Conservation (phyloP, 2,888 invertebrate genomes). For the Polyommatus icarus region DNA sequence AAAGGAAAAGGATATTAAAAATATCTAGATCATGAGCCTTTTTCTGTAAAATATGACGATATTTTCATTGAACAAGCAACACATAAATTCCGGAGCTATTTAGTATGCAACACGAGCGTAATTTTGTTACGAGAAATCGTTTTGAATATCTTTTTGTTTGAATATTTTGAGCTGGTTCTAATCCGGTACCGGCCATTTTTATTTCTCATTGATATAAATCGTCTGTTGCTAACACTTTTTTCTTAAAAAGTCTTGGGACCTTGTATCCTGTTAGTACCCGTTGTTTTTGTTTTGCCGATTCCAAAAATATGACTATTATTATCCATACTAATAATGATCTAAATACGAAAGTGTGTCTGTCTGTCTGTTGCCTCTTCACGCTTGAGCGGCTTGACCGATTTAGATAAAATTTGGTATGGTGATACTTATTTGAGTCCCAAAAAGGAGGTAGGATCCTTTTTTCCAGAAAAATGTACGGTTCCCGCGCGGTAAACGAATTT, state of each 20-base stretch:
- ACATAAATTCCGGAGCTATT: neutral
- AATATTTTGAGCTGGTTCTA: constrained; percentile 21
- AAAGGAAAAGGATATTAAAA: no score
- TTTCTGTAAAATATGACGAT: neutral
- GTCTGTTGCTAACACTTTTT: neutral
- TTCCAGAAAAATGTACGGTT: no score
- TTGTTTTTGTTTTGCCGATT: neutral
- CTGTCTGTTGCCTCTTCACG: neutral
- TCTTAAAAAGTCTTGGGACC: neutral
- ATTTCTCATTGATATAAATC: constrained; percentile 20
- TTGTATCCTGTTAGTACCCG: neutral
- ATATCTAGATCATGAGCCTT: neutral
- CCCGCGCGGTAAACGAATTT: no score
- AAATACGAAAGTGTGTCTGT: neutral
- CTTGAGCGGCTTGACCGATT: no score
- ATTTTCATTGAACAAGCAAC: neutral
- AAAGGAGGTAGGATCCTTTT: no score
- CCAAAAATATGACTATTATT: neutral
- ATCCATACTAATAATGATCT: neutral
- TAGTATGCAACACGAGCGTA: neutral
- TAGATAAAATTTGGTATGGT: no score
- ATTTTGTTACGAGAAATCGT: constrained; percentile 14
- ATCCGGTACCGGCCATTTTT: constrained; percentile 20
- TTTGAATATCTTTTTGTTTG: constrained; percentile 17
- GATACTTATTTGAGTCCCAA: no score